Percentiles rank a stretch among this genome's conserved stretches.
phyloP scores from a whole-genome alignment of 2,888 invertebrate species.

The Tenthredo scrophulariae region DNA sequence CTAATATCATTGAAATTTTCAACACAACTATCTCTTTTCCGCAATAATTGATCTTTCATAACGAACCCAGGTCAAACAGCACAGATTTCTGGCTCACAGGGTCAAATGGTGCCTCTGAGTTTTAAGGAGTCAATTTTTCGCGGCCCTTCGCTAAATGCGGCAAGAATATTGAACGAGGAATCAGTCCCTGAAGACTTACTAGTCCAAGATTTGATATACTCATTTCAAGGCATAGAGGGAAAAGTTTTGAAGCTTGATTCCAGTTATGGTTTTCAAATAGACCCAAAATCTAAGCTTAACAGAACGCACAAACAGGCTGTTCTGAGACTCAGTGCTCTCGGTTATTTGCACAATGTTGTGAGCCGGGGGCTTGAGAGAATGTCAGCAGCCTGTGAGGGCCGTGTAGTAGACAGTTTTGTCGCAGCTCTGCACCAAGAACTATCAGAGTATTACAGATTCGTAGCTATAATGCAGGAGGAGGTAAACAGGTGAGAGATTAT shows the following conservation, averaged over 20 bases:
- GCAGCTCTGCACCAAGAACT: constrained; percentile 91
- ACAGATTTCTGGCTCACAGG: constrained; percentile 65
- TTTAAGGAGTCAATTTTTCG: constrained; percentile 64
- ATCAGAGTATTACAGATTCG: constrained; percentile 92
- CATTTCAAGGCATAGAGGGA: constrained; percentile 94
- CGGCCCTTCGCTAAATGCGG: constrained; percentile 61
- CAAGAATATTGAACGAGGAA: constrained; percentile 71
- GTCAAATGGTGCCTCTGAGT: constrained; percentile 69
- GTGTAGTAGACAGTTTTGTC: constrained; percentile 92
- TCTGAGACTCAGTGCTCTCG: constrained; percentile 90
- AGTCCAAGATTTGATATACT: constrained; percentile 90
- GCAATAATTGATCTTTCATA: not conserved
- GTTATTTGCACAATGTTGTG: constrained; percentile 91
- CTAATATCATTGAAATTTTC: not conserved
- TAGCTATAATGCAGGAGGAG: constrained; percentile 93
- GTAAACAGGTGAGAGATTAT: constrained; percentile 79
- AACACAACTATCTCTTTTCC: not conserved
- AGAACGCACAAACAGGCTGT: constrained; percentile 83
- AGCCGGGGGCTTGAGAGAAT: constrained; percentile 88
- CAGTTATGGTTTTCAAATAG: constrained; percentile 83
- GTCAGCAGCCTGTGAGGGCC: constrained; percentile 83
- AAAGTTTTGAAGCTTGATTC: constrained; percentile 85
- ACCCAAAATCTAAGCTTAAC: constrained; percentile 80
- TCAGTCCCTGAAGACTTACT: constrained; percentile 79
- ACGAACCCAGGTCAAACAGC: constrained; percentile 65